These are phyloP conservation scores for Pogonophryne albipinna DNA, from an alignment of 2,797 vertebrate species.

Conservation along the genomic window DNA sequence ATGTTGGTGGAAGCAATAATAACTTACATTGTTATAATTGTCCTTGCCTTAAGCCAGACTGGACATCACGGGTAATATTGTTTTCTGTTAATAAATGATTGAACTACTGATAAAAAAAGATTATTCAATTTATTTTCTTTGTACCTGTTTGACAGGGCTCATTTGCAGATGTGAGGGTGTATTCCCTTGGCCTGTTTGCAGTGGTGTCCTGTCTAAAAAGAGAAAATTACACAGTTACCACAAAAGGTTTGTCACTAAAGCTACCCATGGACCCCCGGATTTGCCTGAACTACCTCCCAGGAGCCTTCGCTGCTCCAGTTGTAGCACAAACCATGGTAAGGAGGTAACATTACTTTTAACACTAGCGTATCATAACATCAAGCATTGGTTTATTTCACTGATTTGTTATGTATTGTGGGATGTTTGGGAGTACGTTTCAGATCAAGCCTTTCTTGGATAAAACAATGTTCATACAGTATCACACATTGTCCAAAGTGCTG, in stretches of 20 bases:
- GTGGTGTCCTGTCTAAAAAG: constrained; percentile 90
- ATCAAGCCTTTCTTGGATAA: constrained; percentile 21
- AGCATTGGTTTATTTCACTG: background rate
- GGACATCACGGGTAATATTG: background rate
- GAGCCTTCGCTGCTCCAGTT: constrained; percentile 85
- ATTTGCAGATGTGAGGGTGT: constrained; percentile 88
- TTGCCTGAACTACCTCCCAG: constrained; percentile 87
- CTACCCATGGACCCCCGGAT: constrained; percentile 87
- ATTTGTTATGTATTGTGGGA: background rate
- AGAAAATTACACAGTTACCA: constrained; percentile 89
- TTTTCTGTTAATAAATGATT: background rate
- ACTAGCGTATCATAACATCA: background rate
- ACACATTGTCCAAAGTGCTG: constrained; percentile 18
- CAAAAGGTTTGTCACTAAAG: constrained; percentile 84
- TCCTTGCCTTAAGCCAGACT: background rate
- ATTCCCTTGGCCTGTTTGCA: constrained; percentile 90
- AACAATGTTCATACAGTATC: constrained; percentile 19
- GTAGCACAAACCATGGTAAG: constrained; percentile 84
- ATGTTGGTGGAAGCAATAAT: background rate
- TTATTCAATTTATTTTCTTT: background rate
- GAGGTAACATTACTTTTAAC: background rate
- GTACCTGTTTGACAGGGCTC: constrained; percentile 78
- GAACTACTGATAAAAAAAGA: background rate
- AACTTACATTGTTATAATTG: background rate
- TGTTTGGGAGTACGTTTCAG: background rate